Base-by-base conservation (phyloP, 2,113 vertebrate genomes). In the Chloroceryle aenea region DNA sequence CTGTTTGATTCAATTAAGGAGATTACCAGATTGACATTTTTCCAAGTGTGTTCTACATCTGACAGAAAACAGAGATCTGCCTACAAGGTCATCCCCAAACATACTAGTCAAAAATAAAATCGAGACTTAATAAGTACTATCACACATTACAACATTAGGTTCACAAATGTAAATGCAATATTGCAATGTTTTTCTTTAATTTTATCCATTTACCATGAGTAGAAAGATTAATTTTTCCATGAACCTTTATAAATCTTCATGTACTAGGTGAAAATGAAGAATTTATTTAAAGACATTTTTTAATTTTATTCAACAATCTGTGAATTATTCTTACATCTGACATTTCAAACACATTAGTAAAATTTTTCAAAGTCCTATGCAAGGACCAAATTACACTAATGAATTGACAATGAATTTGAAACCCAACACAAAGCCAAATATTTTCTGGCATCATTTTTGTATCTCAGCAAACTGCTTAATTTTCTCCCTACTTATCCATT, bases 331-430 rank as follows among this genome's bases (percentile, higher is more conserved):
- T 98, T 98, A 95, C 87, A 98, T 91, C 66, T 98, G 96, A 88
- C 80, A 96, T 98, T 98, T 97, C 85, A 93, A 97, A 97, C 71
- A 40, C 97, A 96, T 97, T 95, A 96, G 95, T 68, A 95, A 96
- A 97, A 97, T 98, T 98, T 97, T 90, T 97, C 92, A 96, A 96
- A 98, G 80, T 77, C 83, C 97, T 97, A 94, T 89, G 77, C 89
- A 98, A 95, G 75, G 83, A 89, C 97, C 96, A 97, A 98, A 98
- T 98, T 98, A 96, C 91, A 84, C 94, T 98, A 98, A 98, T 98
- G 97, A 98, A 98, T 98, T 98, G 95, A 96, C 96, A 96, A 96
- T 97, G 97, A 97, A 98, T 98, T 97, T 97, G 94, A 97, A 98
- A 84, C 78, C 52, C 93, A 98, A 97, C 92, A 96, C 85, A 91